A percentile compares a stretch with the other conserved stretches of the same genome.
phyloP scores from a whole-genome alignment of 1,140 invertebrate genomes.

The Bombus breviceps region DNA sequence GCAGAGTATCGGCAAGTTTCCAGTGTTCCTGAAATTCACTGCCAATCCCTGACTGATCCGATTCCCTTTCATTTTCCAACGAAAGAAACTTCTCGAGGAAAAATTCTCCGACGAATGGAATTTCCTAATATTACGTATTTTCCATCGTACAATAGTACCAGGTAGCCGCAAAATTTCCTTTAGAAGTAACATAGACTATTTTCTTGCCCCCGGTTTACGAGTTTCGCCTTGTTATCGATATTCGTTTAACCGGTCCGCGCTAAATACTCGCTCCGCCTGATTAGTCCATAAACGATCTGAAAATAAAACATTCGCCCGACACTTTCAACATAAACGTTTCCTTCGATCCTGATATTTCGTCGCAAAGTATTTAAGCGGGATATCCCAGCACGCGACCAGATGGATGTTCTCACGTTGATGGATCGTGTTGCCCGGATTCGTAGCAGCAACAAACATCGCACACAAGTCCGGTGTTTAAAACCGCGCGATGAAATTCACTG shows the following conservation, averaged over 20 bases:
- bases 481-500: not conserved
- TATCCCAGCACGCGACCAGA: not conserved
- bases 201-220: not conserved
- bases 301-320: not conserved
- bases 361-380: not conserved
- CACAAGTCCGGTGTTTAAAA: not conserved
- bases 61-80: not conserved
- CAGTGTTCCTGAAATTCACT: slow-evolving; percentile 24
- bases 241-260: not conserved
- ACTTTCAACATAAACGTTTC: not conserved
- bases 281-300: not conserved
- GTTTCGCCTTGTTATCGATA: not conserved
- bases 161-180: not conserved
- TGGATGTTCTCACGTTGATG: slow-evolving; percentile 26
- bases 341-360: not conserved
- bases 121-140: not conserved
- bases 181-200: not conserved
- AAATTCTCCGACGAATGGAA: not conserved
- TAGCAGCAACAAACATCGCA: not conserved
- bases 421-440: not conserved
- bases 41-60: not conserved
- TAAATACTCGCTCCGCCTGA: not conserved
- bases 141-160: too few species aligned
- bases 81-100: not conserved
- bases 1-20: not conserved